Conservation (phyloP, 2,797 vertebrate genomes). For the Poeciliopsis gracilis region DNA sequence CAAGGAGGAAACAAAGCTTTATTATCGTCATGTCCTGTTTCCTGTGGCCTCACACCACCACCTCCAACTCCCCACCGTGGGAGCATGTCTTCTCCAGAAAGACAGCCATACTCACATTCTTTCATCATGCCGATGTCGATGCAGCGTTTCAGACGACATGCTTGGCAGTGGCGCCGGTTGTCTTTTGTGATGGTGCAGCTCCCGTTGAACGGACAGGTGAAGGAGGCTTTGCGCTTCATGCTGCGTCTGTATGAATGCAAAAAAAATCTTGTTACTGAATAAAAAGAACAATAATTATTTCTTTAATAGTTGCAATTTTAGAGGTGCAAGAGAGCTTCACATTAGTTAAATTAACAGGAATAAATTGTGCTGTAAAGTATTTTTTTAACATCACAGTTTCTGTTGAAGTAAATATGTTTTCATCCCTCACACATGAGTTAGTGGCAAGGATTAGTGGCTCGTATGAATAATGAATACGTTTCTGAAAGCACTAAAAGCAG, state of each 20-base stretch:
- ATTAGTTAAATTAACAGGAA: not conserved
- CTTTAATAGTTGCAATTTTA: not conserved
- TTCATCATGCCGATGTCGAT: slow-evolving; percentile 83
- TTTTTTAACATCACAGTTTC: not conserved
- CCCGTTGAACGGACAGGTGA: slow-evolving; percentile 94
- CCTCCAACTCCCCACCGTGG: not conserved
- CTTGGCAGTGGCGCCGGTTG: slow-evolving; percentile 97
- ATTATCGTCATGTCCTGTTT: not conserved
- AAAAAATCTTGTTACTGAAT: not conserved
- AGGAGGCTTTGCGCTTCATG: slow-evolving; percentile 95
- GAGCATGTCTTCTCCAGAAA: not conserved
- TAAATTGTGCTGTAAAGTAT: not conserved
- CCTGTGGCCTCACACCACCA: not conserved
- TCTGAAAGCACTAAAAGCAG: slow-evolving; percentile 1
- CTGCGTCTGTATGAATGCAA: slow-evolving; percentile 84
- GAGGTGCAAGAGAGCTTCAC: not conserved
- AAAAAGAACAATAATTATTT: not conserved
- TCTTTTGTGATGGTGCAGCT: slow-evolving; percentile 97
- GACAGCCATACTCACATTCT: slow-evolving; percentile 87
- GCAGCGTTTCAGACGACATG: slow-evolving; percentile 95
- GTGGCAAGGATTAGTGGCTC: not conserved
- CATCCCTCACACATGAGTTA: not conserved
- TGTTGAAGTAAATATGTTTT: not conserved
- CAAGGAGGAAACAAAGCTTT: not conserved
- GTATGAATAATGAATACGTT: not conserved